Conservation (phyloP, 2,797 vertebrate species). For the Denticeps clupeoides region DNA sequence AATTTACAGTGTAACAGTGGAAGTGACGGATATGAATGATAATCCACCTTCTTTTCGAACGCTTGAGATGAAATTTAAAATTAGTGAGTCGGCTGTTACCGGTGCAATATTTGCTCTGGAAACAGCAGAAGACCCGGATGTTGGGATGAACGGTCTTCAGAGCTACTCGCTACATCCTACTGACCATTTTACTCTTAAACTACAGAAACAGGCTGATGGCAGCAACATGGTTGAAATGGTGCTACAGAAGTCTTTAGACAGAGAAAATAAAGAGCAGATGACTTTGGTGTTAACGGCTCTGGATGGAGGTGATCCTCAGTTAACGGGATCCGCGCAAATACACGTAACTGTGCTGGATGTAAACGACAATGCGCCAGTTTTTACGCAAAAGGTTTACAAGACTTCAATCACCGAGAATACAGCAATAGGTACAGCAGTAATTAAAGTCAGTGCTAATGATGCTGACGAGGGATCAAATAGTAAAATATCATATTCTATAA, state of each 20-base stretch:
- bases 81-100: constrained; percentile 10
- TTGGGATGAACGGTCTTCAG: constrained; percentile 19
- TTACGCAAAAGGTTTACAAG: constrained; percentile 9
- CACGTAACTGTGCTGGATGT: constrained; percentile 11
- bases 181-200: constrained; percentile 18
- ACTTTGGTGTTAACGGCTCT: constrained; percentile 14
- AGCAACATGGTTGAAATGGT: constrained; percentile 19
- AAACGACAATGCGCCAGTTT: constrained; percentile 28
- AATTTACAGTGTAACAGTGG: constrained; percentile 2
- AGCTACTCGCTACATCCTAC: constrained; percentile 9
- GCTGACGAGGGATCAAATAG: constrained; percentile 15
- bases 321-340: constrained; percentile 19
- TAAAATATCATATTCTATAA: constrained; percentile 4
- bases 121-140: constrained; percentile 18
- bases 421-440: constrained; percentile 1
- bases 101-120: constrained; percentile 23
- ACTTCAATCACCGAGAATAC: constrained; percentile 10
- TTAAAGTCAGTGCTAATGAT: constrained; percentile 9
- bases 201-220: neutral
- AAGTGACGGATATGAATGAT: constrained; percentile 20
- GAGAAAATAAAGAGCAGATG: constrained; percentile 17
- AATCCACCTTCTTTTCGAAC: constrained; percentile 11
- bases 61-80: constrained; percentile 9
- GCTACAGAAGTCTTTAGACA: constrained; percentile 18
- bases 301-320: constrained; percentile 20